phyloP scores from a whole-genome alignment of 2,113 vertebrate genomes.

The Callocephalon fimbriatum region DNA sequence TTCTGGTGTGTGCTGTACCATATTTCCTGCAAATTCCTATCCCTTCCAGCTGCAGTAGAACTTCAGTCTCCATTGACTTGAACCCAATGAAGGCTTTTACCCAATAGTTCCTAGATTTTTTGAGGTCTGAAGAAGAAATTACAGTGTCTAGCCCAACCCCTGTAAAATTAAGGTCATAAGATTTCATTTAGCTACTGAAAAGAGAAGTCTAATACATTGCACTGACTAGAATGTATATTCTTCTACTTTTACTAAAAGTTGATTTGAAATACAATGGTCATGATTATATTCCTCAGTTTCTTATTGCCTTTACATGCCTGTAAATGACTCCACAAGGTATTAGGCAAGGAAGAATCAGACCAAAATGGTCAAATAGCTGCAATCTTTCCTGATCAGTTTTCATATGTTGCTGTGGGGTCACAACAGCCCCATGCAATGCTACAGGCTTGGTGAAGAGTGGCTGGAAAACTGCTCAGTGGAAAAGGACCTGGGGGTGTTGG shows the following conservation, averaged over 20 bases:
- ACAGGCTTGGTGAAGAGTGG: background rate
- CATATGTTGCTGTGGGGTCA: background rate
- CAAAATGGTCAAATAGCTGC: background rate
- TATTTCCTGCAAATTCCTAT: conserved; percentile 32
- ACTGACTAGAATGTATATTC: background rate
- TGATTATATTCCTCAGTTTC: background rate
- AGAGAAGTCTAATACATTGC: background rate
- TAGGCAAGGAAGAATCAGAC: background rate
- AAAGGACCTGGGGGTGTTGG: background rate
- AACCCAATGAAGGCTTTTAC: background rate
- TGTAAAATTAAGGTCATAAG: background rate
- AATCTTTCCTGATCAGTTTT: background rate
- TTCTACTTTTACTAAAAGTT: background rate
- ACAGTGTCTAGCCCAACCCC: background rate
- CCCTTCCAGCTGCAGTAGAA: conserved; percentile 23
- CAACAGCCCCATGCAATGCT: accelerated
- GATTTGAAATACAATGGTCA: background rate
- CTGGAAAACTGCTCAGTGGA: background rate
- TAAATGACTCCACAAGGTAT: background rate
- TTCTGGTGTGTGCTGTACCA: conserved; percentile 19
- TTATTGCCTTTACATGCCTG: background rate
- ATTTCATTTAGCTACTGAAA: background rate
- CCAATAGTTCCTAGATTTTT: background rate
- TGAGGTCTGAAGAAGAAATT: background rate
- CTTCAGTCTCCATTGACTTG: background rate